Percentiles rank a stretch among this genome's conserved stretches.
phyloP scores from a whole-genome alignment of 1,140 invertebrate genomes.

The Drosophila kanapiae region DNA sequence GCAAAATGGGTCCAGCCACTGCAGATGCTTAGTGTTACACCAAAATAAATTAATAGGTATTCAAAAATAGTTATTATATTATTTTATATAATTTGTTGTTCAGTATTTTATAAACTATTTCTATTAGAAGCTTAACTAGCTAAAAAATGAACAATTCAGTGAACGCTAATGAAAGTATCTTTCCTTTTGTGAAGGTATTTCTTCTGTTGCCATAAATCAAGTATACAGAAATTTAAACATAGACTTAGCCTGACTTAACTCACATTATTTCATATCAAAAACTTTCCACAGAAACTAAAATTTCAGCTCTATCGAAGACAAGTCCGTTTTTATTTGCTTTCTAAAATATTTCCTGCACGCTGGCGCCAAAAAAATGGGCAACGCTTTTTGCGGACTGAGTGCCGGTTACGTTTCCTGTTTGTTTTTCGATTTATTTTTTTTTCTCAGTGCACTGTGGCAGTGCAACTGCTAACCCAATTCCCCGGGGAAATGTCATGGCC shows the following conservation, averaged over 20 bases:
- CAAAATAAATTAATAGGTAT: background rate
- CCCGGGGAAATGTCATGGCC: constrained; percentile 63
- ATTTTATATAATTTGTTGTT: background rate
- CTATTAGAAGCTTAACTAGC: too few relatives aligned
- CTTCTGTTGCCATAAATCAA: too few relatives aligned
- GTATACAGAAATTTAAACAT: background rate
- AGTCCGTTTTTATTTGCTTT: background rate
- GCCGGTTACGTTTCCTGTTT: constrained; percentile 2
- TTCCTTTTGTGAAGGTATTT: too few relatives aligned
- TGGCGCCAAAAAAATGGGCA: background rate
- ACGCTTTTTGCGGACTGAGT: too few relatives aligned
- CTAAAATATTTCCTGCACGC: background rate
- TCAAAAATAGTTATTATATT: too few relatives aligned
- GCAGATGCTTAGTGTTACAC: constrained; percentile 15
- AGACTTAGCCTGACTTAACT: too few relatives aligned
- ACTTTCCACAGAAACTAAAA: background rate
- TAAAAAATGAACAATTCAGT: background rate
- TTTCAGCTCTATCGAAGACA: background rate
- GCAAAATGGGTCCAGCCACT: constrained; percentile 11
- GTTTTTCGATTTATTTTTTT: background rate
- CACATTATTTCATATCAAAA: too few relatives aligned
- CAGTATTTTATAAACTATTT: background rate
- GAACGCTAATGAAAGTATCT: background rate
- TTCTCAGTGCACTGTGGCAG: background rate
- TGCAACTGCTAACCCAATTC: constrained; percentile 69